Base-by-base conservation (phyloP, 2,888 invertebrate species). In the Leuctra nigra region DNA sequence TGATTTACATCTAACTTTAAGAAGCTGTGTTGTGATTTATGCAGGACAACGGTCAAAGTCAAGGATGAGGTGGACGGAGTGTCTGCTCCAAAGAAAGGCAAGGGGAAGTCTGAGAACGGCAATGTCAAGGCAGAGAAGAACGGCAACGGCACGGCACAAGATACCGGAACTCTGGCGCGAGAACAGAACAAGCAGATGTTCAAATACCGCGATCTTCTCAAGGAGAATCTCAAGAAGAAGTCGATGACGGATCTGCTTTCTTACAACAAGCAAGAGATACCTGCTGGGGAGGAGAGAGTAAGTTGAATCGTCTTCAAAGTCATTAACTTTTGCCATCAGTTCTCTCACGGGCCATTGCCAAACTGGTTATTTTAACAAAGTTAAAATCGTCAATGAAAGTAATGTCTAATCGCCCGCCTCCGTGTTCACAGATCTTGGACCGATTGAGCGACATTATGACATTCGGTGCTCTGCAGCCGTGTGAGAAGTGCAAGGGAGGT, bases 381-480 rank as follows among this genome's bases (percentile, higher is more conserved):
- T 13, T 47, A n/a, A n/a, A 24, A 47, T 14, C 16, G 11, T 11
- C 29, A 6, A 11, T 29, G 29, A 38, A 14, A 38, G 16, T n/a
- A 9, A 38, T n/a, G 16, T 9, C n/a, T 9, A n/a, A n/a, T n/a
- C n/a, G n/a, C n/a, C n/a, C n/a, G n/a, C 2, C 22, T 44, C 6
- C 22, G 35, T 46, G 54, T 50, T 59, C 74, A 24, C 67, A 91
- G 87, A 79, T 86, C 56, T 69, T 89, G 56, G 91, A 94, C 70
- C 77, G 78, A 53, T 70, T 94, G 4, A 79, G 89, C 9, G 98
- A 99, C 72, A 77, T 83, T 29, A 85, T 98, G 81, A 80, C 85
- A 0, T 99, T 98, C 74, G 99, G 98, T 25, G 81, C 84, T 1
- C 75, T 93, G 2, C 71, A 79, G 59, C 81, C 80, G 0, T 99